Conservation (phyloP, 2,888 invertebrate genomes). For the Barypeithes pellucidus region DNA sequence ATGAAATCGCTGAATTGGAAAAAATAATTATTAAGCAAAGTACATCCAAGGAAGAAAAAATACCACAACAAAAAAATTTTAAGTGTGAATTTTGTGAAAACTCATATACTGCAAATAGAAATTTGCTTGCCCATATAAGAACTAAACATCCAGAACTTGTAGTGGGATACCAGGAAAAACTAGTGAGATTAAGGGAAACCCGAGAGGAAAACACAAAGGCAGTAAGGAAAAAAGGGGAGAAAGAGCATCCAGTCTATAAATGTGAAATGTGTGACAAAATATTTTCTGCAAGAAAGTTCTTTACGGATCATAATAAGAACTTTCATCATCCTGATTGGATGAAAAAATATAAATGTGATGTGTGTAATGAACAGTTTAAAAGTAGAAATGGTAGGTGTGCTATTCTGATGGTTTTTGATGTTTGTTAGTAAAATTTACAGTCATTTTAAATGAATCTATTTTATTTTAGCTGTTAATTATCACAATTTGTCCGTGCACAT, state of each 20-base stretch:
- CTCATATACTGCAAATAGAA: background rate
- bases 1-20: background rate
- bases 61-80: background rate
- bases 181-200: background rate
- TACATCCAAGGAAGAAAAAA: background rate
- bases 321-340: conserved; percentile 12
- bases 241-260: background rate
- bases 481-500: conserved; percentile 5
- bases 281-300: background rate
- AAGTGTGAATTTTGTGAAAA: background rate
- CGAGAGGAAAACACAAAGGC: background rate
- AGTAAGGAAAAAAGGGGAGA: background rate
- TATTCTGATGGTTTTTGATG: background rate
- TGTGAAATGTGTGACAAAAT: conserved; percentile 17
- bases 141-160: background rate
- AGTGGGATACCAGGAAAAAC: background rate
- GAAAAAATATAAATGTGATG: conserved; percentile 10
- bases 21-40: background rate
- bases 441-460: background rate
- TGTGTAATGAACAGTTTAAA: background rate
- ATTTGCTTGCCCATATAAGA: background rate
- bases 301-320: background rate
- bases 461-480: conserved; percentile 10
- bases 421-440: background rate
- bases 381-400: conserved; percentile 3